Evolutionary conservation across 30 jellyfish, hydroid and myxozoan species (phyloP), one percentile per base, ranked within the genome.

Genomic region (Sanderia malayensis): DNA sequence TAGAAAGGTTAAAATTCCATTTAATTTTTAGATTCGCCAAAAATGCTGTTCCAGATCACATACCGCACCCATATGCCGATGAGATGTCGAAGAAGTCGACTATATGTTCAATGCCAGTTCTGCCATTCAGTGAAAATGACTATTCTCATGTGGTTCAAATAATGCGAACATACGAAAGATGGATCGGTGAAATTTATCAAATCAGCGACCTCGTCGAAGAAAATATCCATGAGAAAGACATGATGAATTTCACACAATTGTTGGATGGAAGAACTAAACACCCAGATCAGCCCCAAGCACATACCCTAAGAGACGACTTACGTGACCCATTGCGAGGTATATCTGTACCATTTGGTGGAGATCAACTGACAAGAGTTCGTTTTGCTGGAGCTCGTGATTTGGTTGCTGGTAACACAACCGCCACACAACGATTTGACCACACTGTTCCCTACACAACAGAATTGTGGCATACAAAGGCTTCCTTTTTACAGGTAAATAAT

Each of bases 321-420:
- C 27, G 34, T 29, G 80, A 67, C 34, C 80, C 72, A 13, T 20
- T 67, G 72, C 31, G 34, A 32, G 80, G 28, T 29, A 67, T 67
- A 10, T 21, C 28, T 13, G 55, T 32, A 0, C 55, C 20, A 7
- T 22, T 25, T 34, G 52, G 26, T 15, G 72, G 80, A 25, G 80
- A 67, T 29, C 80, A 67, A 28, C 74, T 62, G 1, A 62, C 58
- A 22, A 13, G 74, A 24, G 74, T 62, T 32, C 74, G 74, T 62
- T 62, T 67, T 34, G 80, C 80, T 32, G 80, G 80, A 21, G 80
- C 80, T 29, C 31, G 55, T 18, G 67, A 67, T 44, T 72, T 67
- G 0, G 29, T 21, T 0, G 68, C 68, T 0, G 68, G 68, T 37
- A 37, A 37, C 52, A 26, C 7, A n/a, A 67, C 79, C 8, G 71